phyloP scores from a whole-genome alignment of 2,888 invertebrate genomes.

The Machimus rusticus region DNA sequence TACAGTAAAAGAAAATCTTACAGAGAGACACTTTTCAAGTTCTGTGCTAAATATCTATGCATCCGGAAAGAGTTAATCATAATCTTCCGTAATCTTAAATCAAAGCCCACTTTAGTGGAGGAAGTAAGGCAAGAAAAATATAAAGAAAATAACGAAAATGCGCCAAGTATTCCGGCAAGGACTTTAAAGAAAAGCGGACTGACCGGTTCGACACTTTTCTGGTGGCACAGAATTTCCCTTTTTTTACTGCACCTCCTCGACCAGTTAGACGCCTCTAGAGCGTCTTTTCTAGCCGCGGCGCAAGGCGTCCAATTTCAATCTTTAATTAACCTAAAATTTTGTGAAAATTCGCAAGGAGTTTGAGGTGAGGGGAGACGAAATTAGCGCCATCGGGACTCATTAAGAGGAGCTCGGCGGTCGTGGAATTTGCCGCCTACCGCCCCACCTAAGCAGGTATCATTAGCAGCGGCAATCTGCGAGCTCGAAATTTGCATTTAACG shows the following conservation, averaged over 20 bases:
- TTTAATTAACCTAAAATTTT: constrained; percentile 4
- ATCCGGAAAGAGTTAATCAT: neutral
- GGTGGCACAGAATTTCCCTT: neutral
- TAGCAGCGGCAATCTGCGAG: neutral
- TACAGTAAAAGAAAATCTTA: neutral
- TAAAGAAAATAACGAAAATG: neutral
- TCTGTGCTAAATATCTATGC: neutral
- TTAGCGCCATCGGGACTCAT: neutral
- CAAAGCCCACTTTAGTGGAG: neutral
- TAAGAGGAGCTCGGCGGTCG: neutral
- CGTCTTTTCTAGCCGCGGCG: neutral
- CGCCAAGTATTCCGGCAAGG: neutral
- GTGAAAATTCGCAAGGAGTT: neutral
- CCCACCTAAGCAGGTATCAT: neutral
- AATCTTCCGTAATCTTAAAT: neutral
- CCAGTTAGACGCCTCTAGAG: neutral
- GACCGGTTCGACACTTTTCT: neutral
- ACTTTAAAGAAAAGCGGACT: neutral
- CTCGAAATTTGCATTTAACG: constrained; percentile 24
- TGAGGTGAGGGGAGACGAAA: neutral
- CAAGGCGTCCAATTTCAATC: neutral
- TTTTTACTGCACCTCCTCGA: neutral
- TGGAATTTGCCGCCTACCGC: neutral
- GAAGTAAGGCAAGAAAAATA: neutral
- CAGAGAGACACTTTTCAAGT: neutral